These are phyloP conservation scores for Eulemur macaco DNA, from an alignment of 2,113 vertebrate species.

Conservation along the genomic window DNA sequence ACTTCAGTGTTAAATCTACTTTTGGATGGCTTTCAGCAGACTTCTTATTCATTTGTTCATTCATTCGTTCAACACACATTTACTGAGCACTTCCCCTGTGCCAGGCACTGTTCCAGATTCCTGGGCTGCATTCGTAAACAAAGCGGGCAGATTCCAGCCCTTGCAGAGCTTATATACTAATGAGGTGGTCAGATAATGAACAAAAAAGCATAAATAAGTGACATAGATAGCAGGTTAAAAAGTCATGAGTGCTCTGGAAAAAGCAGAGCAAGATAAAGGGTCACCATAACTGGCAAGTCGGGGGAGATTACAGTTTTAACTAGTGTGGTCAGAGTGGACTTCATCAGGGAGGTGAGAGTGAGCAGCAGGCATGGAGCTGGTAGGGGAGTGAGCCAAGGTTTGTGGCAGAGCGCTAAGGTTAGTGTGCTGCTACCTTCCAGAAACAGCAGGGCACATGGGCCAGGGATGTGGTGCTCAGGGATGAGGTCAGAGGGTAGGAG, in stretches of 20 bases:
- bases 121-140: neutral
- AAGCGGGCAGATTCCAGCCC: neutral
- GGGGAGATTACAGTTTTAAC: neutral
- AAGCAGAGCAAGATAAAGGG: neutral
- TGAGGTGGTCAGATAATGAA: neutral
- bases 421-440: neutral
- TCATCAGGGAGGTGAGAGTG: neutral
- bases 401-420: fast-evolving
- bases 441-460: neutral
- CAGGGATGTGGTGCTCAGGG: fast-evolving
- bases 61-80: slow-evolving; percentile 22
- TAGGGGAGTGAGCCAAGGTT: neutral
- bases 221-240: neutral
- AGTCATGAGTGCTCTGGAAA: neutral
- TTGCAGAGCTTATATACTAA: neutral
- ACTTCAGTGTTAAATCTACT: neutral
- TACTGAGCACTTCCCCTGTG: neutral
- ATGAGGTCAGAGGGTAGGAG: neutral
- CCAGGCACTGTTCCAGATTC: neutral
- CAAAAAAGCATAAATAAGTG: neutral
- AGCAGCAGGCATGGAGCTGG: neutral
- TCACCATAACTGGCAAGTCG: neutral
- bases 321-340: neutral
- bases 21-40: neutral
- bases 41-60: neutral